These are phyloP conservation scores for Triops longicaudatus DNA, from an alignment of 1,140 invertebrate species.

Conservation along the genomic window DNA sequence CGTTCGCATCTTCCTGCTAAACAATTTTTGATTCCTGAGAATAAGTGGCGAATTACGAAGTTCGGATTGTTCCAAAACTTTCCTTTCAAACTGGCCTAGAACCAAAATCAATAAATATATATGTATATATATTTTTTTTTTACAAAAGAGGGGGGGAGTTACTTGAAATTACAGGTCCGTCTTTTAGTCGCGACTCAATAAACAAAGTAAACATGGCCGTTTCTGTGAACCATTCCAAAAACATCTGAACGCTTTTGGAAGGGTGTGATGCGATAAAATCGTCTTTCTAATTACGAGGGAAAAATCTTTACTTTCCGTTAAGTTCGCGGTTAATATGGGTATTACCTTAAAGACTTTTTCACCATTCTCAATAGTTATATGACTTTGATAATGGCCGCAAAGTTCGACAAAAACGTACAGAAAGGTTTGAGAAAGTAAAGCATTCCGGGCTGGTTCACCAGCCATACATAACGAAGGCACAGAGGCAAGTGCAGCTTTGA, in stretches of 20 bases:
- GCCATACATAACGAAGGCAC: conserved; percentile 41
- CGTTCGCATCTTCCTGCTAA: conserved; percentile 27
- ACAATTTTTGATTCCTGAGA: conserved; percentile 24
- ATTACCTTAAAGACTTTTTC: conserved; percentile 48
- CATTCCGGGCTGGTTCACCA: conserved; percentile 45
- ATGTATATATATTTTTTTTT: neutral
- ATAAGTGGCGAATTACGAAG: conserved; percentile 23
- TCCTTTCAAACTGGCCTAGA: conserved; percentile 38
- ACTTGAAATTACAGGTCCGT: conserved; percentile 28
- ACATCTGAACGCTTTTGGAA: conserved; percentile 54
- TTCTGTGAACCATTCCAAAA: conserved; percentile 73
- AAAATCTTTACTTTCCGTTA: conserved; percentile 20
- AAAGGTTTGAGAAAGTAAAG: conserved; percentile 57
- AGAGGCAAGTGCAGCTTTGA: conserved; percentile 53
- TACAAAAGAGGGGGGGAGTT: neutral
- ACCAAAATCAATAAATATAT: conserved; percentile 25
- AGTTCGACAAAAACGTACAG: conserved; percentile 55
- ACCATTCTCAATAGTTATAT: conserved; percentile 45
- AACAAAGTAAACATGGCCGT: conserved; percentile 65
- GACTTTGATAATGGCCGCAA: conserved; percentile 51
- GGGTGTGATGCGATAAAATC: conserved; percentile 35
- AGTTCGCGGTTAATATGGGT: conserved; percentile 29
- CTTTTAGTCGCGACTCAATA: conserved; percentile 36
- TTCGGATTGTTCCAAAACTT: conserved; percentile 35
- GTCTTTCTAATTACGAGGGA: conserved; percentile 37